Conservation (phyloP, 2,888 invertebrate genomes). For the Trissolcus japonicus region DNA sequence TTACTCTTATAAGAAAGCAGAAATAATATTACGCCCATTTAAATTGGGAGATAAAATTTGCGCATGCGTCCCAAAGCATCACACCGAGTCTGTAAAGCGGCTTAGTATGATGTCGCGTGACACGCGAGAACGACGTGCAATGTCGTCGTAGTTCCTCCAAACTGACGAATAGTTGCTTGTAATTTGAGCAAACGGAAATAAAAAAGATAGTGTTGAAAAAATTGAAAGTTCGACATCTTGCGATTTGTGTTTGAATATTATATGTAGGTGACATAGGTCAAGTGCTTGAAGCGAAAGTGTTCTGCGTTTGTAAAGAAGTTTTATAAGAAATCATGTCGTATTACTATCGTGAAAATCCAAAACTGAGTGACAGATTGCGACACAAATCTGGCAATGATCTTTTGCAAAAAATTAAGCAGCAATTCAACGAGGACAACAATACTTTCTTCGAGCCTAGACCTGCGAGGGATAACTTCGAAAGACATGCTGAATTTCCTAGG, state of each 20-base stretch:
- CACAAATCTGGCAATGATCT: slow-evolving; percentile 71
- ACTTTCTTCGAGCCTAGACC: slow-evolving; percentile 68
- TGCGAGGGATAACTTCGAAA: slow-evolving; percentile 67
- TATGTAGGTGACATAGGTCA: not conserved
- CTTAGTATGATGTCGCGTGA: slow-evolving; percentile 41
- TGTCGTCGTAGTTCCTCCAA: not conserved
- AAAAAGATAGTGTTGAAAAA: no score
- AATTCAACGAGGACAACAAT: slow-evolving; percentile 68
- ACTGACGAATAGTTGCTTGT: not conserved
- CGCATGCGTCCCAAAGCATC: slow-evolving; percentile 21
- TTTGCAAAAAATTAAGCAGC: slow-evolving; percentile 70
- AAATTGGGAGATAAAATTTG: slow-evolving; percentile 26
- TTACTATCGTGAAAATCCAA: slow-evolving; percentile 72
- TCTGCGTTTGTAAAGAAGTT: not conserved
- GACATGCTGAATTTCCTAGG: slow-evolving; percentile 67
- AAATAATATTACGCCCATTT: slow-evolving; percentile 33
- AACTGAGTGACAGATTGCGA: slow-evolving; percentile 69
- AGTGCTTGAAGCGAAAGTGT: slow-evolving; percentile 15
- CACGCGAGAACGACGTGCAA: slow-evolving; percentile 28
- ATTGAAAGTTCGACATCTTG: not conserved
- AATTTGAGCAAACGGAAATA: not conserved
- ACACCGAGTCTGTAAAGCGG: not conserved
- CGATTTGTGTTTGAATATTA: not conserved
- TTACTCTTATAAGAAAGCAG: slow-evolving; percentile 14
- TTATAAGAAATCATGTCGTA: slow-evolving; percentile 66